Evolutionary conservation across 2,888 invertebrate genomes (phyloP).

Genomic region (Cantharis rustica): DNA sequence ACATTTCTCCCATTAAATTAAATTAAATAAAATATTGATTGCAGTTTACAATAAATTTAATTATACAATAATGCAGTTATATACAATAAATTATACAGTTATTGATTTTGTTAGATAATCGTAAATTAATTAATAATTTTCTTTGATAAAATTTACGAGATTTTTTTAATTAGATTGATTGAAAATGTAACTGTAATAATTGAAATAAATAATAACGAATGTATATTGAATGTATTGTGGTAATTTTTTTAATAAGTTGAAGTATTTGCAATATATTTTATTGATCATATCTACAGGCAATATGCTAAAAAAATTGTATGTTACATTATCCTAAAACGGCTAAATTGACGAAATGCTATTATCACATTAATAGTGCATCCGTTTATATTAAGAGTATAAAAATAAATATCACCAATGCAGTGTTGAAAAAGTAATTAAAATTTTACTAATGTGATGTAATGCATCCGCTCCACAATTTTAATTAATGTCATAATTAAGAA

Average conservation of each 20-base stretch:
- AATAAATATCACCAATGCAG: neutral
- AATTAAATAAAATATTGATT: too few species aligned
- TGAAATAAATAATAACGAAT: too few species aligned
- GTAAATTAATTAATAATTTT: too few species aligned
- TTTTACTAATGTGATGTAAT: neutral
- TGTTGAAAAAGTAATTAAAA: neutral
- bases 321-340: neutral
- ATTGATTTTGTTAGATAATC: too few species aligned
- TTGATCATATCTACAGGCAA: neutral
- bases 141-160: too few species aligned
- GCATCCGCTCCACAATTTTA: neutral
- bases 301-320: neutral
- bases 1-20: too few species aligned
- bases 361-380: neutral
- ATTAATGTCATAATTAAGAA: neutral
- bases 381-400: neutral
- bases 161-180: neutral
- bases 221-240: too few species aligned
- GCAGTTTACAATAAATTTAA: neutral
- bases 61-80: too few species aligned
- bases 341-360: neutral
- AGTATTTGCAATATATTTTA: neutral
- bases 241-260: neutral
- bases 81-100: too few species aligned
- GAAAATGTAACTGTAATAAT: too few species aligned